phyloP scores from a whole-genome alignment of 1,140 invertebrate genomes.

The Panagrolaimus sp. region DNA sequence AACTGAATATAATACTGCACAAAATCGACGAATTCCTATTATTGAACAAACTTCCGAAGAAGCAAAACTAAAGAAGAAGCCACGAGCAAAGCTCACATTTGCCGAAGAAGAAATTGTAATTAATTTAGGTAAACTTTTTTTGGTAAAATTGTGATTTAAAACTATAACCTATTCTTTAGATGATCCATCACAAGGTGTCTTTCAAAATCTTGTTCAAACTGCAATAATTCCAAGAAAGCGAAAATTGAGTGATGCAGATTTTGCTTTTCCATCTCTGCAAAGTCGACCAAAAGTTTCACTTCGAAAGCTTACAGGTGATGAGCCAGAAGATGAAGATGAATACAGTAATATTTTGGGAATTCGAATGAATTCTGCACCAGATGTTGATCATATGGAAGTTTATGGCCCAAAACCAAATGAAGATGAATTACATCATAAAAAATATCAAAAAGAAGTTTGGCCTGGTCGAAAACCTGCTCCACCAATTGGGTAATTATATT shows the following conservation, averaged over 20 bases:
- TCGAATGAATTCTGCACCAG: conserved; percentile 11
- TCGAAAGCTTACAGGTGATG: background rate
- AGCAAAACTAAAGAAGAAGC: background rate
- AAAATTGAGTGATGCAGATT: background rate
- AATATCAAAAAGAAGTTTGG: conserved; percentile 15
- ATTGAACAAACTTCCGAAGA: conserved; percentile 4
- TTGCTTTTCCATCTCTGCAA: conserved; percentile 2
- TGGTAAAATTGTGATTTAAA: background rate
- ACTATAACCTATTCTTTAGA: background rate
- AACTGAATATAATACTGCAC: conserved; percentile 8
- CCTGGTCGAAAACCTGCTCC: background rate
- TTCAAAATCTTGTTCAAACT: conserved; percentile 8
- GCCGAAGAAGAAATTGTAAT: conserved; percentile 13
- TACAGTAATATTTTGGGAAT: background rate
- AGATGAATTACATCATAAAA: conserved; percentile 7
- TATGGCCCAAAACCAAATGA: background rate
- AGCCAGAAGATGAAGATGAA: background rate
- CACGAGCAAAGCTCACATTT: background rate
- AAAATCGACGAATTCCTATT: conserved; percentile 8
- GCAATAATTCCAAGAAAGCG: conserved; percentile 11
- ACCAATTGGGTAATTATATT: background rate
- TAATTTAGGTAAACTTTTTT: conserved; percentile 1
- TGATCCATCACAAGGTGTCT: background rate
- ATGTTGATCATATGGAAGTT: background rate
- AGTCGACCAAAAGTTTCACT: background rate